A percentile compares a stretch with the other conserved stretches of the same genome.
Conservation (phyloP, 2,113 vertebrate species). For the Podilymbus podiceps region DNA sequence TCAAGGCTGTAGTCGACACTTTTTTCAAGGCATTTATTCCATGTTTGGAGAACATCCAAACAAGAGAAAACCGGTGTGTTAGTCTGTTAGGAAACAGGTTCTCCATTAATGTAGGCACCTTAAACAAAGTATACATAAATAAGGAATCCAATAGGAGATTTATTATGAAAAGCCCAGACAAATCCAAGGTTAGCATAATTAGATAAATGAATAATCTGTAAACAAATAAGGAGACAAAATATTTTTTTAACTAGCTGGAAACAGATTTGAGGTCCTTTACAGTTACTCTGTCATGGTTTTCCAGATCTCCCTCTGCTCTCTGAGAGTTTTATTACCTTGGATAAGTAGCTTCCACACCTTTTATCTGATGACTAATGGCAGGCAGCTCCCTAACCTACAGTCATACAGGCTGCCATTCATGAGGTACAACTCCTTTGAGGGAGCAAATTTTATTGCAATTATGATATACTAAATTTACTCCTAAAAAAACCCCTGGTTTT, state of each 20-base stretch:
- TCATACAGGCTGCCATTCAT: background rate
- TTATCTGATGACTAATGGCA: background rate
- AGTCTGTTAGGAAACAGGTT: background rate
- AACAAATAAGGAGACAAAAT: background rate
- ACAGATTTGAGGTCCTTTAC: background rate
- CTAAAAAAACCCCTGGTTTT: fast-evolving
- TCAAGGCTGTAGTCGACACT: background rate
- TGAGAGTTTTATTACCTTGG: background rate
- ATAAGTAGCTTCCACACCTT: background rate
- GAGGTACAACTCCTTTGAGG: background rate
- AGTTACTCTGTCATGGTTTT: background rate
- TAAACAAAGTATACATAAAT: background rate
- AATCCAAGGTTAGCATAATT: background rate
- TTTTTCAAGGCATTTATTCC: background rate
- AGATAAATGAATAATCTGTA: background rate
- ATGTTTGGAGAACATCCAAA: background rate
- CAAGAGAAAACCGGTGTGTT: background rate
- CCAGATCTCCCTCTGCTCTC: background rate
- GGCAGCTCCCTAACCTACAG: background rate
- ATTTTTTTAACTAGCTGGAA: background rate
- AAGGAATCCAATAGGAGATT: background rate
- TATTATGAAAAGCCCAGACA: background rate
- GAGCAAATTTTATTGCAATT: background rate
- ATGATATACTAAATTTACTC: background rate
- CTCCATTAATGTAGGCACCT: background rate